These are phyloP conservation scores for Alsophila aescularia DNA, from an alignment of 2,888 invertebrate genomes.

Conservation along the genomic window DNA sequence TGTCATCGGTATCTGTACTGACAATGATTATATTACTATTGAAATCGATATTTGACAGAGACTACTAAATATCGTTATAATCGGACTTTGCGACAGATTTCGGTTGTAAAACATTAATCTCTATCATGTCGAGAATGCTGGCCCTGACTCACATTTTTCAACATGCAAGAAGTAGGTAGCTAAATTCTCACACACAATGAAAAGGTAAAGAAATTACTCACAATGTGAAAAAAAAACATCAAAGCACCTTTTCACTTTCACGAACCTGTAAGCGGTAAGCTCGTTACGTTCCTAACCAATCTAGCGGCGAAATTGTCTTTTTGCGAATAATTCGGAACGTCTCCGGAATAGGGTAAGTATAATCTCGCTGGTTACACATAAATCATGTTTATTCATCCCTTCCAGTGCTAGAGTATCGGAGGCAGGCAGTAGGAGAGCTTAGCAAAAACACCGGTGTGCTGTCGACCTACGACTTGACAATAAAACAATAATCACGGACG, in stretches of 20 bases:
- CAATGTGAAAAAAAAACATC: neutral
- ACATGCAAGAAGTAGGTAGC: neutral
- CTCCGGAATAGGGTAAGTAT: conserved; percentile 21
- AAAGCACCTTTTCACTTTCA: conserved; percentile 11
- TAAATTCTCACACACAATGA: neutral
- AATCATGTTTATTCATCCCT: conserved; percentile 31
- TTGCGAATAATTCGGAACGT: conserved; percentile 34
- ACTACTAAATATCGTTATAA: no score
- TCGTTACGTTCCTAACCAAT: conserved; percentile 29
- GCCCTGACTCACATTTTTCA: no score
- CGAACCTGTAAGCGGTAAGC: conserved; percentile 24
- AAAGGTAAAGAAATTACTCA: neutral
- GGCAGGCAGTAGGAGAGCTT: neutral
- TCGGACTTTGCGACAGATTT: no score
- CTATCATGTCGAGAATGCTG: no score
- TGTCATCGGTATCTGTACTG: no score
- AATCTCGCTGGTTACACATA: conserved; percentile 35
- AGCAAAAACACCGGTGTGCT: neutral
- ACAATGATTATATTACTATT: no score
- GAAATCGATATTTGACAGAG: no score
- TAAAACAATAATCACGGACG: no score
- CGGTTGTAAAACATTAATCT: no score
- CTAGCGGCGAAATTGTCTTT: conserved; percentile 33
- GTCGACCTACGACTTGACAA: no score
- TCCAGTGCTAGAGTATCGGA: neutral